Percentiles rank a stretch among this genome's conserved stretches.
Conservation (phyloP, 1,140 invertebrate species). For the Eubasilissa regina region DNA sequence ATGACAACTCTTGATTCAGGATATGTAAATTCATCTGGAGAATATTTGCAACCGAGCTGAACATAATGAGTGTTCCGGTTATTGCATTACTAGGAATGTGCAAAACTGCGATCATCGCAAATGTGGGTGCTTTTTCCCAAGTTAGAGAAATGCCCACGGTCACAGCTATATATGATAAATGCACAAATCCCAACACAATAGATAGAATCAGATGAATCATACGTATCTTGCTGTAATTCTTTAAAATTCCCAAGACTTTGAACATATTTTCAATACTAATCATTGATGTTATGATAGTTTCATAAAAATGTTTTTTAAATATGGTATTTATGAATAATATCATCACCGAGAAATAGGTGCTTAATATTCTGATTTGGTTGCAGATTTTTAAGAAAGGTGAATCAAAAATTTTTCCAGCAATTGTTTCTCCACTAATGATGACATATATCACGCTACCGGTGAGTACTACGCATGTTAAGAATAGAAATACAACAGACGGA, state of each 20-base stretch:
- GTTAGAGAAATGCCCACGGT: background rate
- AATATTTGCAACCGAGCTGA: background rate
- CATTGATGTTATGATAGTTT: background rate
- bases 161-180: background rate
- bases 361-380: constrained; percentile 8
- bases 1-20: background rate
- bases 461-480: background rate
- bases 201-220: background rate
- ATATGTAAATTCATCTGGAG: background rate
- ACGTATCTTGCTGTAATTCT: constrained; percentile 7
- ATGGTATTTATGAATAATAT: background rate
- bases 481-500: background rate
- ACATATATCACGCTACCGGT: background rate
- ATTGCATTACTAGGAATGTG: background rate
- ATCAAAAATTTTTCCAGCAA: background rate
- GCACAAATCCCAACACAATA: background rate
- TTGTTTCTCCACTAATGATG: background rate
- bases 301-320: background rate
- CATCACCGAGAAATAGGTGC: background rate
- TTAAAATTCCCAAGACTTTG: background rate
- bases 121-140: background rate
- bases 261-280: background rate
- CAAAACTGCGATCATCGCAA: background rate
- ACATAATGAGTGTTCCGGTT: background rate
- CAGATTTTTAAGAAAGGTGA: constrained; percentile 9